Base-by-base conservation (phyloP, 2,888 invertebrate species). In the Cephus pygmeus region DNA sequence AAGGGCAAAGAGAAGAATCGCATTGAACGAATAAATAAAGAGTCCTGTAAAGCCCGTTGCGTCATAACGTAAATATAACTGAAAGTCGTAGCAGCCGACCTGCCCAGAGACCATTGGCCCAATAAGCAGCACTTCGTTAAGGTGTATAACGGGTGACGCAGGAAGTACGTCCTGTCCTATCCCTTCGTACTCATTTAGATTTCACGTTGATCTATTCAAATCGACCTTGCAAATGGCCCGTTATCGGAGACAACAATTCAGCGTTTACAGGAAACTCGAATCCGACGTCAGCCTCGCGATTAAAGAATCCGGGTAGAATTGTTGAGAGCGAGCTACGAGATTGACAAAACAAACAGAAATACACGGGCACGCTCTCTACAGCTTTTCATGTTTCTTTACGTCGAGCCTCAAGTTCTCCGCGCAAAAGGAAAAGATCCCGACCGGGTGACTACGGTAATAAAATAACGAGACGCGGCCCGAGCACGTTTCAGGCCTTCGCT, bases 401-500 rank as follows among this genome's bases (percentile, higher is more conserved):
- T 35, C 71, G 71, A 33, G 71, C 31, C 30, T 31, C 9, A 71
- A 71, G 31, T 31, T 15, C 71, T 23, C 3, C 71, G 71, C 71
- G 71, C 73, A 56, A 69, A 74, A 73, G 77, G 75, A 73, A 69
- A n/a, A 75, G 73, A n/a, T 12, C 11, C 33, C 75, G 80, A 74
- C 78, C 78, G 56, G 80, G 56, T 23, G 56, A 56, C 56, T 34
- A 34, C 71, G 76, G 79, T 83, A 84, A 86, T 84, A 85, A 88
- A 88, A 85, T 85, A 85, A 83, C 82, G 81, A 81, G 80, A 34
- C 77, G 35, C 68, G 80, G 35, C 78, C 69, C 75, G 77, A 73
- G 15, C 73, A 76, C 77, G 56, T 56, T 40, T 56, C 56, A 56
- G 56, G 56, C 56, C 56, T 56, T 56, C 23, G 71, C 33, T 71